Evolutionary conservation across 2,113 vertebrate genomes (phyloP), one percentile per base, ranked within the genome.

Genomic region (Stegostoma tigrinum): DNA sequence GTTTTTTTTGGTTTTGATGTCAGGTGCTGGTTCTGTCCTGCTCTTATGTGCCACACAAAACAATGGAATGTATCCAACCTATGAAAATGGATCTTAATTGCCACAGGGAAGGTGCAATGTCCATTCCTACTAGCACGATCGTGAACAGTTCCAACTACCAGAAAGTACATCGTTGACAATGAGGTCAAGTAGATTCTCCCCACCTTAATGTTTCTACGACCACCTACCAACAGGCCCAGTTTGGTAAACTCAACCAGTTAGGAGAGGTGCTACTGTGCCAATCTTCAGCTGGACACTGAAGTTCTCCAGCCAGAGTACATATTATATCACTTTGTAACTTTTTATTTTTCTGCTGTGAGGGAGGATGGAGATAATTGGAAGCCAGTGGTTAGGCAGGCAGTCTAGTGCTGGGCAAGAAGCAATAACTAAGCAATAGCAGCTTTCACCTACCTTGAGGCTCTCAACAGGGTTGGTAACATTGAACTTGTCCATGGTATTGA

Each of bases 401-500:
- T 7, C 7, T n/a, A 45, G 38, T 23, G 42, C 8, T 87, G 2
- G 52, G 17, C 17, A 0, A 68, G 7, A 38, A 48, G 27, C 90
- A 21, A 95, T 55, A 7, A 64, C 67, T 34, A 70, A 12, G 66
- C 61, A 42, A 24, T 42, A 80, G 38, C 68, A 96, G n/a, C 27
- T 1, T 48, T 96, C 96, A 98, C 96, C 96, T 96, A 98, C 99
- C 98, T 97, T 98, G 95, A 99, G 97, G 95, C 97, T 99, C 97
- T 99, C 99, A 96, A 99, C 97, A 7, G 99, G 99, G 93, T 97
- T 97, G 10, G 99, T 99, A 97, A 99, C 99, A 0, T 99, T 99
- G 97, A 99, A 99, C 98, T 98, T 98, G 97, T 99, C 99, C 96
- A 99, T 99, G 86, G 99, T 99, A 97, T 99, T 99, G 96, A 99